Percentiles rank a stretch among this genome's conserved stretches.
These are phyloP conservation scores for Chaetorhynchus papuensis DNA, from an alignment of 2,113 vertebrate genomes.

Conservation along the genomic window DNA sequence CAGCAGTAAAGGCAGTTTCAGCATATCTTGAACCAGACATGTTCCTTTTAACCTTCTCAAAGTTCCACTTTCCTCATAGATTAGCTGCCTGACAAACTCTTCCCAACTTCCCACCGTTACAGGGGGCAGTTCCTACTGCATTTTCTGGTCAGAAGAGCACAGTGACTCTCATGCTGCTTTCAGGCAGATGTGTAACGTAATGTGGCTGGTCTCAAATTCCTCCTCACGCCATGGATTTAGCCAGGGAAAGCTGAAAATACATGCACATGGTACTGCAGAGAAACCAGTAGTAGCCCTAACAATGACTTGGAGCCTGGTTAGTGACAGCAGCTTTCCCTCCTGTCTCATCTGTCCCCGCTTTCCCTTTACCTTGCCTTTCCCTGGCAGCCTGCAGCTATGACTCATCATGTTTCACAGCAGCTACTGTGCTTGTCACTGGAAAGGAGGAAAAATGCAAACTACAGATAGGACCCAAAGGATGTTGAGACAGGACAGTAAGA, in stretches of 20 bases:
- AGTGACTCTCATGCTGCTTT: not conserved
- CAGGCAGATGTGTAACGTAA: not conserved
- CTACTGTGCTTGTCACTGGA: not conserved
- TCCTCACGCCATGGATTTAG: not conserved
- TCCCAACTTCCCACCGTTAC: not conserved
- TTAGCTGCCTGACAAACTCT: not conserved
- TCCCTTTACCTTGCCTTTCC: not conserved
- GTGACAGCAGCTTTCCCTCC: not conserved
- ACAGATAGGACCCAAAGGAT: not conserved
- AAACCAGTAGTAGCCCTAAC: not conserved
- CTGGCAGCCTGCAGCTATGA: not conserved
- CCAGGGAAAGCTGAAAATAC: not conserved
- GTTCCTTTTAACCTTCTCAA: not conserved
- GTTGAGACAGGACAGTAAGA: not conserved
- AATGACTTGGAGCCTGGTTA: not conserved
- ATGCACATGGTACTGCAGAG: not conserved
- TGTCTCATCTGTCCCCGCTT: not conserved
- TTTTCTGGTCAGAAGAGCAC: not conserved
- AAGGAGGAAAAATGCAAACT: not conserved
- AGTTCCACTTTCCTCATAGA: not conserved
- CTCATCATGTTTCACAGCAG: slow-evolving; percentile 6
- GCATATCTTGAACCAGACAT: not conserved
- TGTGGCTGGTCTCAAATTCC: not conserved
- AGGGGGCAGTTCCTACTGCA: not conserved
- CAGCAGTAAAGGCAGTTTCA: not conserved